Percentiles rank a stretch among this genome's conserved stretches.
phyloP scores from a whole-genome alignment of 2,113 vertebrate species.

The Fregata magnificens region DNA sequence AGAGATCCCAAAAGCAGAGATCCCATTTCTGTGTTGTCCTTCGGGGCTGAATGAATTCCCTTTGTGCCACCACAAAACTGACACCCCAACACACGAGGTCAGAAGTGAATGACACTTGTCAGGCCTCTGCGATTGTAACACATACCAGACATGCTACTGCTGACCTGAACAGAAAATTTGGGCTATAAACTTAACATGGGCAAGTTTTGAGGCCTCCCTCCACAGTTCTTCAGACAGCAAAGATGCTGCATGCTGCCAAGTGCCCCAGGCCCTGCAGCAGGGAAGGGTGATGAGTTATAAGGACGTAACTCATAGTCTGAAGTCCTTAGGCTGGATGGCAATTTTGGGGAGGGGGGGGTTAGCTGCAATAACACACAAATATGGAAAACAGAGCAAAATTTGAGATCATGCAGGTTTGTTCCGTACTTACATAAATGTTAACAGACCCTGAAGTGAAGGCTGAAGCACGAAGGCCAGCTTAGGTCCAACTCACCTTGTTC shows the following conservation, averaged over 20 bases:
- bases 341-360: no score
- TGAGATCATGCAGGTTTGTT: background rate
- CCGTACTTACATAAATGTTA: background rate
- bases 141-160: background rate
- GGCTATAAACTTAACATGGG: background rate
- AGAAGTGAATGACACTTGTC: background rate
- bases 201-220: background rate
- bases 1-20: background rate
- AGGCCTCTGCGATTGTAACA: background rate
- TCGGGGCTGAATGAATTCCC: background rate
- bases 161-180: background rate
- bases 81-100: background rate
- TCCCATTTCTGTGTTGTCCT: background rate
- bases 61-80: background rate
- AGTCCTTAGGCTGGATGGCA: background rate
- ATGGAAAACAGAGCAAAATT: background rate
- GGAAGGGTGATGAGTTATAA: background rate
- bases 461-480: background rate
- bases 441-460: background rate
- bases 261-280: background rate
- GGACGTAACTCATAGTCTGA: accelerated
- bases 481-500: background rate
- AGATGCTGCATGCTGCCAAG: background rate
- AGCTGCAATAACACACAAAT: background rate
- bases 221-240: background rate